Evolutionary conservation across 2,888 invertebrate genomes (phyloP).

Genomic region (Peribatodes rhomboidaria): DNA sequence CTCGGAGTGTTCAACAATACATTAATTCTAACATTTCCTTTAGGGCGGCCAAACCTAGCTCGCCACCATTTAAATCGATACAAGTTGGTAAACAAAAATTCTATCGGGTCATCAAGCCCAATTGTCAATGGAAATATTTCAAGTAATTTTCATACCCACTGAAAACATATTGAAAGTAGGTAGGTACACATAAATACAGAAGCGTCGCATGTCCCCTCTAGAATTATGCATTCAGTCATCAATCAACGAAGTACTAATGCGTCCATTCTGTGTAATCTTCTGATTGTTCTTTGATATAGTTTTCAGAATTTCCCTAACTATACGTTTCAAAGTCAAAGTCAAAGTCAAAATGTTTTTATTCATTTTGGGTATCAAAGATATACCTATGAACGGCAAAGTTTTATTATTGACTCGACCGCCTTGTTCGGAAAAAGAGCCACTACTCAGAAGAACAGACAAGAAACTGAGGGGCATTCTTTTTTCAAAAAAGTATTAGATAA

Average conservation of each 20-base stretch:
- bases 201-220: slow-evolving; percentile 20
- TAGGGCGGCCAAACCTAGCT: not conserved
- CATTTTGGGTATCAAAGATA: too few relatives aligned
- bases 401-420: too few relatives aligned
- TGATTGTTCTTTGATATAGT: slow-evolving; percentile 28
- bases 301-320: slow-evolving; percentile 1
- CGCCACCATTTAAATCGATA: not conserved
- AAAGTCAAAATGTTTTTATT: not conserved
- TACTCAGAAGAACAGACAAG: too few relatives aligned
- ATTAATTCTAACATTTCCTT: not conserved
- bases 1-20: too few relatives aligned
- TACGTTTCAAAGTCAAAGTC: too few relatives aligned
- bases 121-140: slow-evolving; percentile 25
- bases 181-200: not conserved
- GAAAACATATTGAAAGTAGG: not conserved
- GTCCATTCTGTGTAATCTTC: slow-evolving; percentile 21
- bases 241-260: slow-evolving; percentile 36
- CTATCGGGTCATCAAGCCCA: slow-evolving; percentile 28
- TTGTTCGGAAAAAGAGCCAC: too few relatives aligned
- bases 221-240: slow-evolving; percentile 26
- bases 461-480: too few relatives aligned
- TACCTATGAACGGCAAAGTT: too few relatives aligned
- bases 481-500: too few relatives aligned
- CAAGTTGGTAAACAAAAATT: slow-evolving; percentile 11
- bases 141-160: not conserved